Base-by-base conservation (phyloP, 2,797 vertebrate species). In the Choloepus didactylus region DNA sequence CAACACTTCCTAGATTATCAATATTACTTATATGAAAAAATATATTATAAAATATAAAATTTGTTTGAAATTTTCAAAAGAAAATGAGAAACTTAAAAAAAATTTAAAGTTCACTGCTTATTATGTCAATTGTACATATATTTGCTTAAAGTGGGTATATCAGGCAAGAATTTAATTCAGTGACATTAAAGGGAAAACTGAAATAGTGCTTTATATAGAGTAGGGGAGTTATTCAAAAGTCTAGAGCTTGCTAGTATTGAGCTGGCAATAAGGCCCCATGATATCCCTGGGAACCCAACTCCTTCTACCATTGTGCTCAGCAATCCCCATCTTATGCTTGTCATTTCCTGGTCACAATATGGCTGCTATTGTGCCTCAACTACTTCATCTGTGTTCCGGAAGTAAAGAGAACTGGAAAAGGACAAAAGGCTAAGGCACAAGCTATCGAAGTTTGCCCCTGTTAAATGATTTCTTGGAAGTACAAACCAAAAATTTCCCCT, bases 21-120 rank as follows among this genome's bases (percentile, higher is more conserved):
- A 56, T 86, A 82, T 82, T 91, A 46, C 49, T 70, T 75, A 85
- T 67, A 19, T 80, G 11, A n/a, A 46, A 69, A 62, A 25, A 23
- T 49, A 51, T 38, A 2, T 11, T 27, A 56, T n/a, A 60, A 73
- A 44, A 35, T 51, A 67, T 49, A 77, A 89, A 49, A 49, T 44
- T 11, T 86, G 16, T 62, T 81, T 59, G 11, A 25, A 44, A 60
- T 89, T 77, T 89, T 69, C 67, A 67, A 69, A 38, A 67, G 51
- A 84, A 91, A 90, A 62, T n/a, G 83, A 75, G 19, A 76, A 93
- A 91, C 18, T 25, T 67, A 31, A 44, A 95, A 81, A 44, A 85
- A 80, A 89, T 44, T 77, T 70, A 38, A 76, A 77, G 35, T 84
- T 54, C 9, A 16, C 16, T 76, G 7, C 85, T 82, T 46, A 29